Evolutionary conservation across 2,113 vertebrate genomes (phyloP).

Genomic region (Mus pahari): DNA sequence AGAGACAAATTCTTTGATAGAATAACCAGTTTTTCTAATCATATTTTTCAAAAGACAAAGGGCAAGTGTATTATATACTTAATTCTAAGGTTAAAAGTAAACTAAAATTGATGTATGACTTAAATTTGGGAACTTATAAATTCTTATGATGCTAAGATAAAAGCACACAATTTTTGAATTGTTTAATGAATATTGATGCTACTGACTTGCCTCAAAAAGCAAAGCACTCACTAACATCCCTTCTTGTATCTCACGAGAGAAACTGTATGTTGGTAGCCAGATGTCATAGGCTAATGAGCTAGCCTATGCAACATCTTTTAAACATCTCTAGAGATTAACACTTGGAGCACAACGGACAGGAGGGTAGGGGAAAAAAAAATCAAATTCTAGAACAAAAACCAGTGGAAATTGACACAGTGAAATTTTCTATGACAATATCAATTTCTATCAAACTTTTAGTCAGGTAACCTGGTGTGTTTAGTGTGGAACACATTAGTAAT

Average conservation of each 20-base stretch:
- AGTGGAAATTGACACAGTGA: slow-evolving; percentile 44
- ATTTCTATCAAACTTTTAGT: slow-evolving; percentile 59
- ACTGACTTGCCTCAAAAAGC: slow-evolving; percentile 46
- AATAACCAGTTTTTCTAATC: slow-evolving; percentile 46
- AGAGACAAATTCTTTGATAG: slow-evolving; percentile 3
- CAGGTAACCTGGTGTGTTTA: slow-evolving; percentile 44
- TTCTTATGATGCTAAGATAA: slow-evolving; percentile 8
- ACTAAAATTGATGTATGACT: slow-evolving; percentile 42
- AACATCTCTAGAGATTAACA: slow-evolving; percentile 57
- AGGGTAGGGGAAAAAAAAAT: slow-evolving; percentile 62
- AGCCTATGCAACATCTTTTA: slow-evolving; percentile 29
- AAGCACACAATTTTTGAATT: slow-evolving; percentile 29
- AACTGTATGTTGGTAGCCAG: slow-evolving; percentile 20
- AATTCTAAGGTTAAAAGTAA: slow-evolving; percentile 31
- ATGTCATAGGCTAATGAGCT: slow-evolving; percentile 54
- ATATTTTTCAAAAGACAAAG: slow-evolving; percentile 63
- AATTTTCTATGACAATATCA: slow-evolving; percentile 54
- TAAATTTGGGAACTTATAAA: neutral
- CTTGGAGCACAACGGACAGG: slow-evolving; percentile 57
- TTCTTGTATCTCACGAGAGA: slow-evolving; percentile 56
- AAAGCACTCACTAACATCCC: slow-evolving; percentile 35
- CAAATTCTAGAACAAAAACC: slow-evolving; percentile 59
- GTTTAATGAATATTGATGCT: slow-evolving; percentile 32
- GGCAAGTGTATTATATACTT: neutral
- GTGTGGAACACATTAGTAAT: neutral